Conservation (phyloP, 1,140 invertebrate genomes). For the Trichonephila clavata region DNA sequence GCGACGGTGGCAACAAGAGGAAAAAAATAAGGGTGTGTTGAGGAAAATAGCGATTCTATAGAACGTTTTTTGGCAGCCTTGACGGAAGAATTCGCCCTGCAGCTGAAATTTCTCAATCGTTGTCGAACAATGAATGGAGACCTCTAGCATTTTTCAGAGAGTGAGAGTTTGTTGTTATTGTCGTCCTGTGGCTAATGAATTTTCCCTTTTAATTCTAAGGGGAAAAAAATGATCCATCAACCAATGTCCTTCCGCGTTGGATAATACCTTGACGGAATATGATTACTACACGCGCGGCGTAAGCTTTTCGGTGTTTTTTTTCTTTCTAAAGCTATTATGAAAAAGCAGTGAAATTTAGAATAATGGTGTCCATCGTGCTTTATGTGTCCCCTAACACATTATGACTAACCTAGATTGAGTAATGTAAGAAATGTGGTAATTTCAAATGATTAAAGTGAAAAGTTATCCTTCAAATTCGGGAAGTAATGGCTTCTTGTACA, state of each 20-base stretch:
- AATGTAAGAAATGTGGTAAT: background rate
- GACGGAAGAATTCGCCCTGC: background rate
- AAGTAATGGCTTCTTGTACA: background rate
- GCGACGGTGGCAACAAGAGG: background rate
- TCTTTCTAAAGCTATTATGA: background rate
- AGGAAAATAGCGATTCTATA: background rate
- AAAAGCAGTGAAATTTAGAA: background rate
- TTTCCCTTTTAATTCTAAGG: background rate
- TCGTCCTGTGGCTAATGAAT: background rate
- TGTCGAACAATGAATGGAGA: background rate
- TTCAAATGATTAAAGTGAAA: background rate
- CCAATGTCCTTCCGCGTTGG: background rate
- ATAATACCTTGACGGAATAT: background rate
- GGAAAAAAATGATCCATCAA: background rate
- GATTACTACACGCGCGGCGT: background rate
- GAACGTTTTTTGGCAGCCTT: slow-evolving; percentile 5
- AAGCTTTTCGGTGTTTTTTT: background rate
- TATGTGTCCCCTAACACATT: background rate
- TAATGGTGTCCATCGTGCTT: background rate
- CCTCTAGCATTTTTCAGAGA: background rate
- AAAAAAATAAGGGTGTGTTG: slow-evolving; percentile 21
- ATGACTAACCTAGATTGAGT: background rate
- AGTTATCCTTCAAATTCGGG: background rate
- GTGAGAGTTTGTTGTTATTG: slow-evolving; percentile 9
- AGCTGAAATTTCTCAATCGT: slow-evolving; percentile 11